Base-by-base conservation (phyloP, 2,888 invertebrate species). In the Latheticus oryzae region DNA sequence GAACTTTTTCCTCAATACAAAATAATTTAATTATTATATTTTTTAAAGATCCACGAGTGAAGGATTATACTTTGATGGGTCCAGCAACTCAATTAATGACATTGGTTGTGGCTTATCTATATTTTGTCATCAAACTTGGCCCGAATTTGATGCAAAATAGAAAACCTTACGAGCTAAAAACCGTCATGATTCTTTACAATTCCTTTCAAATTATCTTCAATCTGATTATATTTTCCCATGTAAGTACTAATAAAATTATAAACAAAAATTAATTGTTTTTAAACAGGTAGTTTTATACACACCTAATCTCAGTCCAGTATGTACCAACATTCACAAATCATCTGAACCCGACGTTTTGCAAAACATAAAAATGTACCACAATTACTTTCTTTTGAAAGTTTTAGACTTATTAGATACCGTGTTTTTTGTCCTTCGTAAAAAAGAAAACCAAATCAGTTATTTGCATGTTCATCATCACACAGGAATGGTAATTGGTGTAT, bases 401-500 rank as follows among this genome's bases (percentile, higher is more conserved):
- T 13, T 40, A 5, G 40, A 40, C 11, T 15, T 40, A 3, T 12
- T 40, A 8, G 40, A 40, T n/a, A 40, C 40, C 3, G 40, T 40
- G 50, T 91, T 92, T 79, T 92, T 92, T 73, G 85, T 90, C 9
- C 77, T 92, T 63, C 81, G 91, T 54, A 92, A 92, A 76, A 91
- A 90, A 71, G 83, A 87, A 63, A 87, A 85, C 55, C 92, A 93
- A 79, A 83, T 92, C 9, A 84, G 90, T 1, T 90, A 91, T 69
- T 82, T 93, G 19, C 93, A 93, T 71, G 85, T 92, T 2, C 91
- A 91, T 69, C 93, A 93, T 75, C 93, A 93, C 72, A 81, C 85
- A 0, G 89, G 90, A 0, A 91, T 93, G 89, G 84, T 88, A 0
- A 35, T 85, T n/a, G 83, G 85, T 0, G 79, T 82, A 55, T 91